phyloP scores from a whole-genome alignment of 2,888 invertebrate species.

The Horisme vitalbata region DNA sequence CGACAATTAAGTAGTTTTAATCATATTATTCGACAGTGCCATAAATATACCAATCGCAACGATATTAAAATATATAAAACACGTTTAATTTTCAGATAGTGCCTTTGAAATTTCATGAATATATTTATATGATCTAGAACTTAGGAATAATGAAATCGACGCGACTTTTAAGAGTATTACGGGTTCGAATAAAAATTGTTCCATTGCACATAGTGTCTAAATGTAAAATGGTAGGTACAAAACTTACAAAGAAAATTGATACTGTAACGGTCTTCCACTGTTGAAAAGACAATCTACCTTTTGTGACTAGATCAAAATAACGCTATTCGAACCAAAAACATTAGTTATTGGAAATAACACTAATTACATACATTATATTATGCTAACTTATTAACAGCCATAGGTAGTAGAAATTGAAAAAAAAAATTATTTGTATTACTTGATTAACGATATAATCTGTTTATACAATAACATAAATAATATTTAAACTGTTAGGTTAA shows the following conservation, averaged over 20 bases:
- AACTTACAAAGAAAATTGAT: slow-evolving; percentile 39
- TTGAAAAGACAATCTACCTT: slow-evolving; percentile 46
- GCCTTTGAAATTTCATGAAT: slow-evolving; percentile 54
- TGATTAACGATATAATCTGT: no score
- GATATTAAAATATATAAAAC: slow-evolving; percentile 44
- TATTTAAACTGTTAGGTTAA: background rate
- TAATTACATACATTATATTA: slow-evolving; percentile 70
- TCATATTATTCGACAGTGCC: slow-evolving; percentile 51
- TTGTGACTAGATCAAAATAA: slow-evolving; percentile 59
- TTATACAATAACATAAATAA: no score
- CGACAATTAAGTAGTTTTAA: slow-evolving; percentile 48
- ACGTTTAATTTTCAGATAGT: slow-evolving; percentile 41
- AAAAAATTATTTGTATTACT: slow-evolving; percentile 36
- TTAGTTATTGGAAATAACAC: slow-evolving; percentile 66
- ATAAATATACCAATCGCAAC: slow-evolving; percentile 41
- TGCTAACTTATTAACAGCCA: slow-evolving; percentile 66
- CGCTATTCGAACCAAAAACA: slow-evolving; percentile 63
- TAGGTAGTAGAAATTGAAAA: slow-evolving; percentile 51
- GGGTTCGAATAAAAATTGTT: slow-evolving; percentile 36
- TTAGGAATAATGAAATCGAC: slow-evolving; percentile 63
- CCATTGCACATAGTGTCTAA: slow-evolving; percentile 39
- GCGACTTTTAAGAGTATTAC: slow-evolving; percentile 45
- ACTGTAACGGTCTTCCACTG: slow-evolving; percentile 38
- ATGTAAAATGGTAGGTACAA: slow-evolving; percentile 47
- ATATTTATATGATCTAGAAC: slow-evolving; percentile 83